Percentiles rank a stretch among this genome's conserved stretches.
Conservation (phyloP, 1,140 invertebrate genomes). For the Macrobrachium rosenbergii region DNA sequence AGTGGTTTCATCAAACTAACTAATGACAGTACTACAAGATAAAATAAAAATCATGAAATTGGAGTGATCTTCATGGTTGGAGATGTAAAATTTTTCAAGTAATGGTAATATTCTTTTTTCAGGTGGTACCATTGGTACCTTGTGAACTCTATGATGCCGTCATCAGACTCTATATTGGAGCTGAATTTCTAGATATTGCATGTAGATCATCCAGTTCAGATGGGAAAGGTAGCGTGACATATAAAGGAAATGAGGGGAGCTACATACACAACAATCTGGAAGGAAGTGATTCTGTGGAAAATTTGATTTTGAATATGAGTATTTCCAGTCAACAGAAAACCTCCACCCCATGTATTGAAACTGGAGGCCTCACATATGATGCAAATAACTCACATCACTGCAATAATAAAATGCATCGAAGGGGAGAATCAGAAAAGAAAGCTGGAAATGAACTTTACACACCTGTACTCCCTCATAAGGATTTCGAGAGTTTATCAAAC, state of each 20-base stretch:
- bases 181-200: constrained; percentile 62
- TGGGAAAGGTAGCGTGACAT: background rate
- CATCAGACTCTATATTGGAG: constrained; percentile 69
- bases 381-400: too few species aligned
- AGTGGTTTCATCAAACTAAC: too few species aligned
- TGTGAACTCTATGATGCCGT: constrained; percentile 71
- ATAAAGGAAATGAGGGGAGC: constrained; percentile 14
- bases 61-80: background rate
- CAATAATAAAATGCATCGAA: background rate
- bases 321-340: constrained; percentile 53
- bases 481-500: constrained; percentile 61
- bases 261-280: constrained; percentile 19
- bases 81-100: too few species aligned
- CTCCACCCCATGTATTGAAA: constrained; percentile 41
- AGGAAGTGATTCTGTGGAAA: constrained; percentile 69
- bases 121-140: constrained; percentile 70
- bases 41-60: background rate
- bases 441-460: constrained; percentile 57
- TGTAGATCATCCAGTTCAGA: constrained; percentile 26
- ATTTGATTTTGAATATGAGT: constrained; percentile 69
- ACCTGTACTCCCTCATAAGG: constrained; percentile 61
- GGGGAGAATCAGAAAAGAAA: background rate
- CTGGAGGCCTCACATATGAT: constrained; percentile 54
- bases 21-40: too few species aligned
- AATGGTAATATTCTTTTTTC: too few species aligned